phyloP scores from a whole-genome alignment of 2,113 vertebrate species.

The Chaetops frenatus region DNA sequence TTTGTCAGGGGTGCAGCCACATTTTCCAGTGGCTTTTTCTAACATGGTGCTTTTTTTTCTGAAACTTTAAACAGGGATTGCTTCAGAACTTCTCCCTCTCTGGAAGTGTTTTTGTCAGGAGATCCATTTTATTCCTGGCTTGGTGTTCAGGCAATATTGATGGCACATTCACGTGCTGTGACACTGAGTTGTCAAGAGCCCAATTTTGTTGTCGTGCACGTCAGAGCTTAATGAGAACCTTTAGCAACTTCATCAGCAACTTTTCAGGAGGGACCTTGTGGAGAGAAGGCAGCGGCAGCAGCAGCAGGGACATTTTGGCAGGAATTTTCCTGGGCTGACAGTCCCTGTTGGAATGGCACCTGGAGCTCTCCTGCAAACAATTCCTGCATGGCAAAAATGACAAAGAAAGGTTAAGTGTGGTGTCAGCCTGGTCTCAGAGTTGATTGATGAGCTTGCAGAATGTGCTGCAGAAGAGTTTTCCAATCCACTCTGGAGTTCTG shows the following conservation, averaged over 20 bases:
- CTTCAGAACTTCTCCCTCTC: not conserved
- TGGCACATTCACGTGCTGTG: not conserved
- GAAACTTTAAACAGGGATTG: not conserved
- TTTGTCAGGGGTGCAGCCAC: not conserved
- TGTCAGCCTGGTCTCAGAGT: not conserved
- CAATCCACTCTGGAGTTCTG: not conserved
- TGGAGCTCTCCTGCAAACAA: not conserved
- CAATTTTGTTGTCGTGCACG: not conserved
- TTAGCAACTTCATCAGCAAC: not conserved
- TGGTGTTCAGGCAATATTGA: not conserved
- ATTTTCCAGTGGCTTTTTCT: not conserved
- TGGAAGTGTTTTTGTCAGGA: not conserved
- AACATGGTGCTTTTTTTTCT: not conserved
- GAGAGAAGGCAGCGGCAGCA: not conserved
- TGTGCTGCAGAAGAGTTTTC: not conserved
- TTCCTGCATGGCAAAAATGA: not conserved
- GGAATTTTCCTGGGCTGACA: not conserved
- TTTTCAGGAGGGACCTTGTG: not conserved
- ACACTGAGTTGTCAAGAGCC: not conserved
- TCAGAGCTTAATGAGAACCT: not conserved
- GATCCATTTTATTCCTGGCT: not conserved
- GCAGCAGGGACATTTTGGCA: not conserved
- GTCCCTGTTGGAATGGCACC: not conserved
- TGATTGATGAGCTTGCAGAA: not conserved
- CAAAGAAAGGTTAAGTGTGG: not conserved